phyloP scores from a whole-genome alignment of 1,140 invertebrate genomes.

The Drosophila repleta region DNA sequence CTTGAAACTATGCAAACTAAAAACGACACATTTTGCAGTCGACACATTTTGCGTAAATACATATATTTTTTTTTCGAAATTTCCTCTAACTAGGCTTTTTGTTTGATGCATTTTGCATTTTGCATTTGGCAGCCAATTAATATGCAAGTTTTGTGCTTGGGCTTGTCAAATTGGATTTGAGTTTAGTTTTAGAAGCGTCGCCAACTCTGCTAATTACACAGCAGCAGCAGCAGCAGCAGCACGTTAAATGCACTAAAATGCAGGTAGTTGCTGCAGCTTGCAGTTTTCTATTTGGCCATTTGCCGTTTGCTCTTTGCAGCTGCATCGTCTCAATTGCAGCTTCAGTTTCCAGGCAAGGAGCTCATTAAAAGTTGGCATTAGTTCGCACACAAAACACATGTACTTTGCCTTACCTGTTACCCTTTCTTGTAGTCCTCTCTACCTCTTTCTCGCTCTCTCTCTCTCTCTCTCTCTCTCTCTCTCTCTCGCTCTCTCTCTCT shows the following conservation, averaged over 20 bases:
- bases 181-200: conserved; percentile 1
- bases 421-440: too few species aligned
- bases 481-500: not conserved
- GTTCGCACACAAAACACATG: conserved; percentile 21
- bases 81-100: not conserved
- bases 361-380: conserved; percentile 44
- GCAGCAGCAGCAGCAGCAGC: conserved; percentile 22
- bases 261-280: not conserved
- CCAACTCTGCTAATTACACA: conserved; percentile 40
- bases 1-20: too few species aligned
- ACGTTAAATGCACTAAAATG: conserved; percentile 10
- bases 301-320: not conserved
- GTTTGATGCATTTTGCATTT: not conserved
- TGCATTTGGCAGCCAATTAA: not conserved
- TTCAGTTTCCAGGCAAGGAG: conserved; percentile 9
- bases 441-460: not conserved
- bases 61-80: not conserved
- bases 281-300: too few species aligned
- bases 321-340: not conserved
- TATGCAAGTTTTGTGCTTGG: conserved; percentile 5
- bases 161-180: conserved; percentile 6
- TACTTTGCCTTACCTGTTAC: not conserved
- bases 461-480: not conserved
- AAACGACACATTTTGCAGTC: too few species aligned
- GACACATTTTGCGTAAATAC: not conserved